Evolutionary conservation across 2,797 vertebrate species (phyloP).

Genomic region (Pseudochirops corinnae): DNA sequence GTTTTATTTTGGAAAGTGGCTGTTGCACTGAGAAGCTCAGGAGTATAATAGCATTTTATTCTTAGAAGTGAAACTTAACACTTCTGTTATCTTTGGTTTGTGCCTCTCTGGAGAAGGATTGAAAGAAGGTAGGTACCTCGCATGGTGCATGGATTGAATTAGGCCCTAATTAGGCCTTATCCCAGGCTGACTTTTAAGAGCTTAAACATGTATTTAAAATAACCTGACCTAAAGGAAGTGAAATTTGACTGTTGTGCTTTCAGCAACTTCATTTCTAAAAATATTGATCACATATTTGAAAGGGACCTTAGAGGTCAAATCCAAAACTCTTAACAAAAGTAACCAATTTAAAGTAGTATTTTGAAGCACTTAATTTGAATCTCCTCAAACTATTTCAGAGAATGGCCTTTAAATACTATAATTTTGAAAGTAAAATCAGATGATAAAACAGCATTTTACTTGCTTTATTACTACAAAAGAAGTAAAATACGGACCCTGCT

Average conservation of each 20-base stretch:
- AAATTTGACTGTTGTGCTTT: neutral
- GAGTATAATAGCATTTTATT: constrained; percentile 37
- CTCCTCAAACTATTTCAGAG: neutral
- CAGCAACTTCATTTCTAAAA: neutral
- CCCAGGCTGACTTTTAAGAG: constrained; percentile 78
- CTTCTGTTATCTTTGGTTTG: constrained; percentile 80
- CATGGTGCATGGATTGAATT: constrained; percentile 76
- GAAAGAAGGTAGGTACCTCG: constrained; percentile 82
- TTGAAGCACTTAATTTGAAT: neutral
- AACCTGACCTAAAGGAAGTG: constrained; percentile 3
- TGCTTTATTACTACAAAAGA: neutral
- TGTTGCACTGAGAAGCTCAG: constrained; percentile 68
- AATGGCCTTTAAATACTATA: neutral
- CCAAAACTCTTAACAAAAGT: constrained; percentile 3
- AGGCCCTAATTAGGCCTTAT: constrained; percentile 52
- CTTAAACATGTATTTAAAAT: constrained; percentile 32
- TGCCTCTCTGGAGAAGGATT: constrained; percentile 86
- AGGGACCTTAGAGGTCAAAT: neutral
- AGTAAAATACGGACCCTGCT: neutral
- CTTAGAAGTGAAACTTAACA: constrained; percentile 71
- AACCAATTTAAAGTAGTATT: constrained; percentile 31
- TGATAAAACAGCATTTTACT: neutral
- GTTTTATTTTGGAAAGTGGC: neutral
- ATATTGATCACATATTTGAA: neutral
- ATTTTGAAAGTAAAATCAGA: neutral